These are phyloP conservation scores for Limnothrissa miodon DNA, from an alignment of 2,113 vertebrate genomes.

Conservation along the genomic window DNA sequence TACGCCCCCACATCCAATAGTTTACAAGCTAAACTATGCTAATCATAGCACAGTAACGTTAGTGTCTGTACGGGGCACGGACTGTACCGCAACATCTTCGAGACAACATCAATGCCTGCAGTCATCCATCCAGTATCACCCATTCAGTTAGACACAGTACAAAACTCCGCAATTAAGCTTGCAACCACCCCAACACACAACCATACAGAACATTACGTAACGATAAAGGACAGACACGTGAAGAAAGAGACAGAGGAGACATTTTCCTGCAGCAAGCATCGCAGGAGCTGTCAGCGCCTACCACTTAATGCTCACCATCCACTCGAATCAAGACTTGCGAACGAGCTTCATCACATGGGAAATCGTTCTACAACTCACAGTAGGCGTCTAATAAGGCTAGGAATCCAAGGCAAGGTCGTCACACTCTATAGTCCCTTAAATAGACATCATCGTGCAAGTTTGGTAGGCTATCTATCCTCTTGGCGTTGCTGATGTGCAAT, in stretches of 20 bases:
- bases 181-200: background rate
- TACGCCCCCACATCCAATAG: background rate
- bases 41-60: background rate
- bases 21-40: background rate
- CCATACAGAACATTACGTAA: background rate
- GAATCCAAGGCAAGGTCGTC: background rate
- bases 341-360: background rate
- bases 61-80: background rate
- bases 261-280: background rate
- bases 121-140: background rate
- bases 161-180: background rate
- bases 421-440: slow-evolving; percentile 11
- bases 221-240: background rate
- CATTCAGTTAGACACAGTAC: background rate
- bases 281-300: background rate
- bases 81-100: background rate
- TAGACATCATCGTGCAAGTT: slow-evolving; percentile 10
- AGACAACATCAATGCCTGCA: background rate
- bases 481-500: background rate
- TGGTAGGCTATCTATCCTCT: background rate
- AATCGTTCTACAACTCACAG: background rate
- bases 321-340: background rate
- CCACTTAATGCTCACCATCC: background rate
- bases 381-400: slow-evolving; percentile 10
- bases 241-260: background rate